Percentiles rank a stretch among this genome's conserved stretches.
Evolutionary conservation across 2,888 invertebrate genomes (phyloP).

Genomic region (Laspeyria flexula): DNA sequence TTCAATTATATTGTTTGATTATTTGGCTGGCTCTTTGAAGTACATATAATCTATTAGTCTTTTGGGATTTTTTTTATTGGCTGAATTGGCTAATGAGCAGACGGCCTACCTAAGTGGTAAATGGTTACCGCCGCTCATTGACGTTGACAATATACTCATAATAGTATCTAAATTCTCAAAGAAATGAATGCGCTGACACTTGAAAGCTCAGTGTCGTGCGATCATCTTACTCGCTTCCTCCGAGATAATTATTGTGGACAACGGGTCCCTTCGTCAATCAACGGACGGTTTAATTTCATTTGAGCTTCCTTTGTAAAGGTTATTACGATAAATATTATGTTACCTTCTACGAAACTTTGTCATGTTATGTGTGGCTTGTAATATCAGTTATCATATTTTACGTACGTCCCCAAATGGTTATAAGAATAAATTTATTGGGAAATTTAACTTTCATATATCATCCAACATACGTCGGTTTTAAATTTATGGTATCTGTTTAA

Average conservation of each 20-base stretch:
- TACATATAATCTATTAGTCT: too few relatives aligned
- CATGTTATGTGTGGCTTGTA: slow-evolving; percentile 19
- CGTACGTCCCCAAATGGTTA: neutral
- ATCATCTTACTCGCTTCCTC: slow-evolving; percentile 73
- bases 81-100: too few relatives aligned
- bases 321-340: slow-evolving; percentile 56
- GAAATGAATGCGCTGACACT: too few relatives aligned
- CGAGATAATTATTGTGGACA: slow-evolving; percentile 75
- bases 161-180: slow-evolving; percentile 30
- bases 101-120: too few relatives aligned
- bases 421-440: slow-evolving; percentile 17
- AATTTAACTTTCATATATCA: slow-evolving; percentile 27
- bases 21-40: too few relatives aligned
- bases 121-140: too few relatives aligned
- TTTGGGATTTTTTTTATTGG: too few relatives aligned
- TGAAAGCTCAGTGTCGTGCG: slow-evolving; percentile 24
- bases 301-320: slow-evolving; percentile 71
- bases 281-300: slow-evolving; percentile 79
- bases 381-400: slow-evolving; percentile 15
- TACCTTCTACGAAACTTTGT: slow-evolving; percentile 46
- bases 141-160: too few relatives aligned
- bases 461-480: slow-evolving; percentile 18
- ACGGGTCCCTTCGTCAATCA: slow-evolving; percentile 79
- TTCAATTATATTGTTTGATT: too few relatives aligned
- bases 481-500: slow-evolving; percentile 37